Conservation (phyloP, 2,113 vertebrate genomes). For the Nanorana parkeri region DNA sequence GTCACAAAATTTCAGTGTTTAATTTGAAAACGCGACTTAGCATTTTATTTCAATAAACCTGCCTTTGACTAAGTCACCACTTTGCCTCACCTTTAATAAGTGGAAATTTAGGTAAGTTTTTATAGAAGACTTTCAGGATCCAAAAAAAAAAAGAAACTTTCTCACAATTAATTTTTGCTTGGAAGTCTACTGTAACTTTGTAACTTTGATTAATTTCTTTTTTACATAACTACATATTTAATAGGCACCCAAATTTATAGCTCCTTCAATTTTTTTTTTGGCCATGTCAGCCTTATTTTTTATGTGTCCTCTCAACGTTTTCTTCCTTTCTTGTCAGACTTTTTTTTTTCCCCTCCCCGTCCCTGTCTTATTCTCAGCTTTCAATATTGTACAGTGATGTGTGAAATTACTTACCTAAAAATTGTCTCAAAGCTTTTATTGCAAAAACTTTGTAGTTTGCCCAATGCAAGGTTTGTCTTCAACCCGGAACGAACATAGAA, state of each 20-base stretch:
- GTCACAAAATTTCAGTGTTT: background rate
- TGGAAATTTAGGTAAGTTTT: background rate
- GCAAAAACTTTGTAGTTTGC: constrained; percentile 55
- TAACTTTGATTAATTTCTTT: constrained; percentile 32
- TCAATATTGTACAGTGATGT: constrained; percentile 58
- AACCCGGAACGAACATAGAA: constrained; percentile 44
- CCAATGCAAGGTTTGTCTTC: constrained; percentile 55
- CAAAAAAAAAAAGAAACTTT: constrained; percentile 16
- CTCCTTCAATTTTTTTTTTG: constrained; percentile 42
- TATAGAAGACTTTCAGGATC: background rate
- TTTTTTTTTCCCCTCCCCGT: constrained; percentile 8
- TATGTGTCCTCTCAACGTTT: constrained; percentile 23
- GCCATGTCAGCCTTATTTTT: constrained; percentile 50
- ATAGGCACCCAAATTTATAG: constrained; percentile 23
- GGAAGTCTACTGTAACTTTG: constrained; percentile 4
- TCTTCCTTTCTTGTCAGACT: constrained; percentile 29
- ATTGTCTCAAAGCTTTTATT: constrained; percentile 55
- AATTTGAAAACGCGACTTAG: background rate
- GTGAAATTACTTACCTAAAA: constrained; percentile 59
- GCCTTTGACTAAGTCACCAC: background rate
- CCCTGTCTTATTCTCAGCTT: constrained; percentile 46
- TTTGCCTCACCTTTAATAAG: background rate
- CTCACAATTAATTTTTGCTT: constrained; percentile 9
- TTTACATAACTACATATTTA: constrained; percentile 50
- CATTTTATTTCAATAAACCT: background rate